Conservation (phyloP, 2,113 vertebrate genomes). For the Nannobrachium achirus region DNA sequence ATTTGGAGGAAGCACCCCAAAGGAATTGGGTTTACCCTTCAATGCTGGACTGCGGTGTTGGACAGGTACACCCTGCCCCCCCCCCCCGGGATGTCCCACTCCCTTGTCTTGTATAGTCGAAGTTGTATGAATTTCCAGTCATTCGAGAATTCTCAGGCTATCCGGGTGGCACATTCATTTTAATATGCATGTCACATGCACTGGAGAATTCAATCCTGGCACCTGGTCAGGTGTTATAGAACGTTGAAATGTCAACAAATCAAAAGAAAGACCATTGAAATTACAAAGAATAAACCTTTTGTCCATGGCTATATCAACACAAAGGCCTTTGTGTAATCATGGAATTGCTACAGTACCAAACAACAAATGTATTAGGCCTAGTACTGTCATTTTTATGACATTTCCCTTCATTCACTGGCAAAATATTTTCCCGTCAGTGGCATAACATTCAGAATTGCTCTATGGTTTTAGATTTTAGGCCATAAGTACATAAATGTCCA, state of each 20-base stretch:
- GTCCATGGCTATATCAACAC: neutral
- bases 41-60: too few relatives aligned
- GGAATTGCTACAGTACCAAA: neutral
- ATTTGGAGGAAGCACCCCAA: too few relatives aligned
- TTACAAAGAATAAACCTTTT: neutral
- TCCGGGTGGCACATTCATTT: too few relatives aligned
- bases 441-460: neutral
- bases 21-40: too few relatives aligned
- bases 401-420: neutral
- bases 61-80: too few relatives aligned
- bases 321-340: neutral
- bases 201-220: constrained; percentile 13
- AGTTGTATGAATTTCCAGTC: too few relatives aligned
- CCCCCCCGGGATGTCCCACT: too few relatives aligned
- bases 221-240: neutral
- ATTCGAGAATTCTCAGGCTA: too few relatives aligned
- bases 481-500: neutral
- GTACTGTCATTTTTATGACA: neutral
- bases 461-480: neutral
- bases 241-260: neutral
- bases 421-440: neutral
- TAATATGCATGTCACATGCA: neutral
- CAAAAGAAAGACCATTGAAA: neutral
- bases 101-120: too few relatives aligned
- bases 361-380: constrained; percentile 1